A percentile compares a stretch with the other conserved stretches of the same genome.
Evolutionary conservation across 2,888 invertebrate genomes (phyloP).

Genomic region (Drymonia ruficornis): DNA sequence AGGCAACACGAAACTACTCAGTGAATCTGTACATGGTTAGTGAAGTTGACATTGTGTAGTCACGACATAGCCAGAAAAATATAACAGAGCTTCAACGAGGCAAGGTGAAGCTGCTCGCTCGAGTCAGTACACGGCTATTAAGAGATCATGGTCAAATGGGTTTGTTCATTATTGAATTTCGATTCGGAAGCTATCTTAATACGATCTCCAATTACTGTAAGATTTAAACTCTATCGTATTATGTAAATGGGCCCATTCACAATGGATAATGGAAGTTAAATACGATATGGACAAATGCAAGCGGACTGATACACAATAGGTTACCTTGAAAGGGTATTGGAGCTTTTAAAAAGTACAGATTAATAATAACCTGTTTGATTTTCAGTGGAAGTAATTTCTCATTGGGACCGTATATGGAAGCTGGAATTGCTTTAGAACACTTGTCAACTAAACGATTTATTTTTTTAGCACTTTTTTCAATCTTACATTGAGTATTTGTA

Average conservation of each 20-base stretch:
- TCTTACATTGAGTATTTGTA: too few species aligned
- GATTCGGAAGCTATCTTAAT: conserved; percentile 56
- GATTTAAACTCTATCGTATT: conserved; percentile 57
- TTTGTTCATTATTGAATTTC: conserved; percentile 27
- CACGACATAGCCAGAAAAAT: too few species aligned
- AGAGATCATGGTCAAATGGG: not conserved
- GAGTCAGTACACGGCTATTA: not conserved
- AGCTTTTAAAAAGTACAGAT: conserved; percentile 28
- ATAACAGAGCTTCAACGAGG: too few species aligned
- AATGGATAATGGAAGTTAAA: conserved; percentile 56
- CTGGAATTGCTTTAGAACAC: too few species aligned
- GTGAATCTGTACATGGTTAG: too few species aligned
- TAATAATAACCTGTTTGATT: conserved; percentile 16
- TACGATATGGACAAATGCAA: conserved; percentile 40
- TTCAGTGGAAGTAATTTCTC: not conserved
- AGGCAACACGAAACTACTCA: too few species aligned
- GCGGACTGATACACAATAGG: conserved; percentile 32
- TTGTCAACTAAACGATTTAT: too few species aligned
- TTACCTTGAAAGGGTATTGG: conserved; percentile 33
- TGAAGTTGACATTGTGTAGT: too few species aligned
- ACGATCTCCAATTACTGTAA: conserved; percentile 51
- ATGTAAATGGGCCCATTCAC: conserved; percentile 63
- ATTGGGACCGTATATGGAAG: not conserved
- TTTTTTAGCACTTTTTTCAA: too few species aligned
- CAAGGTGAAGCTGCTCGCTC: too few species aligned